Base-by-base conservation (phyloP, 2,888 invertebrate genomes). In the Cotesia congregata region DNA sequence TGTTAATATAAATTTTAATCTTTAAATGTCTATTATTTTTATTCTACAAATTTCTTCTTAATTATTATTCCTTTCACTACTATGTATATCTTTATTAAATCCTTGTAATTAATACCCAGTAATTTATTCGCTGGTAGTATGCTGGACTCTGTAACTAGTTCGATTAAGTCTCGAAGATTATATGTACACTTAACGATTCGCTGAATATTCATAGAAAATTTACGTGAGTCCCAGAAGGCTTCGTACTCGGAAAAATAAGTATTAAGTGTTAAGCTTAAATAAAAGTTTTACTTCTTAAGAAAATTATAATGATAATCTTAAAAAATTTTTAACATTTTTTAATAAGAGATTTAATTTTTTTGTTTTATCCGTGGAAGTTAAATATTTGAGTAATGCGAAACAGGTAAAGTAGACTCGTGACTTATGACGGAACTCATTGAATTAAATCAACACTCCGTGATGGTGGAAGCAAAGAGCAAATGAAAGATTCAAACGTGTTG, bases 401-500 rank as follows among this genome's bases (percentile, higher is more conserved):
- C 50, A 50, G 7, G 50, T 12, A 50, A 50, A 50, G 50, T 50
- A 50, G 50, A 50, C 50, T 50, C n/a, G 62, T 6, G 15, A 17
- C 20, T 65, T 38, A 30, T 12, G 20, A 30, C 30, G 30, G 12
- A 6, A 9, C 6, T 38, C 20, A 65, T 65, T 30, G 65, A 20
- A 30, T 65, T 65, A 65, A 65, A 30, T 65, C 30, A 65, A 65
- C 65, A 30, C 38, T 65, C 65, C 12, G 38, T 65, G 30, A 65
- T 65, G 20, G 38, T 38, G 30, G 65, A 30, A 65, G 65, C 65
- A 65, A 30, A 65, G 65, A 20, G 20, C 38, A 50, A 12, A 65
- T 65, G 65, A 65, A 65, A 65, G 65, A 65, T 65, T 65, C 65
- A 65, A 65, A 12, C 65, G 38, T 38, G 38, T 65, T 38, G 30